A percentile compares a stretch with the other conserved stretches of the same genome.
These are phyloP conservation scores for Gadus macrocephalus DNA, from an alignment of 2,113 vertebrate species.

Conservation along the genomic window DNA sequence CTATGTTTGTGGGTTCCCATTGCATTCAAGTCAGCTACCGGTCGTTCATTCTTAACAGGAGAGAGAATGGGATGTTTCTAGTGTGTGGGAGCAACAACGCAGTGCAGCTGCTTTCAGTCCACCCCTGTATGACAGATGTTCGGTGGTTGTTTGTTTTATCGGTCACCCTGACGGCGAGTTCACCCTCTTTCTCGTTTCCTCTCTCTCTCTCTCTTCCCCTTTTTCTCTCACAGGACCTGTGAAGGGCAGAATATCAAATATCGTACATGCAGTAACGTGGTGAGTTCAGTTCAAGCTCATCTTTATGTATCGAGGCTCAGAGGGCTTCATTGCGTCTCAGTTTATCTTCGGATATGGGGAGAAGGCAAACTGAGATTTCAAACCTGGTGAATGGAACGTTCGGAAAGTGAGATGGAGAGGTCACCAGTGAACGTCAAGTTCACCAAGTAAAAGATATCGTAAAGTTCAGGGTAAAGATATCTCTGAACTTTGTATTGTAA, in stretches of 20 bases:
- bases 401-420: too few species aligned
- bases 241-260: slow-evolving; percentile 96
- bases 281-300: slow-evolving; percentile 69
- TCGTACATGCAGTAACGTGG: slow-evolving; percentile 96
- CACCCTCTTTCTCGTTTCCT: slow-evolving; percentile 34
- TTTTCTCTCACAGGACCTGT: slow-evolving; percentile 77
- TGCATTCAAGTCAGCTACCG: slow-evolving; percentile 17
- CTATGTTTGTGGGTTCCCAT: slow-evolving; percentile 25
- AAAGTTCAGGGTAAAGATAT: slow-evolving; percentile 13
- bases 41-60: slow-evolving; percentile 2
- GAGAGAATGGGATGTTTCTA: slow-evolving; percentile 5
- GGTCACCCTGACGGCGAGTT: slow-evolving; percentile 25
- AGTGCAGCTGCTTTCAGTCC: slow-evolving; percentile 15
- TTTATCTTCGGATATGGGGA: slow-evolving; percentile 20
- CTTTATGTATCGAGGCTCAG: slow-evolving; percentile 36
- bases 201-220: slow-evolving; percentile 24
- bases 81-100: slow-evolving; percentile 24
- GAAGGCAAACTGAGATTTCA: slow-evolving; percentile 1
- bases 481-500: slow-evolving; percentile 4
- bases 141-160: slow-evolving; percentile 48
- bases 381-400: not conserved
- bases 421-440: too few species aligned
- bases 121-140: slow-evolving; percentile 24
- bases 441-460: too few species aligned
- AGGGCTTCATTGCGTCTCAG: slow-evolving; percentile 18